These are phyloP conservation scores for Aplocera efformata DNA, from an alignment of 2,888 invertebrate species.

Conservation along the genomic window DNA sequence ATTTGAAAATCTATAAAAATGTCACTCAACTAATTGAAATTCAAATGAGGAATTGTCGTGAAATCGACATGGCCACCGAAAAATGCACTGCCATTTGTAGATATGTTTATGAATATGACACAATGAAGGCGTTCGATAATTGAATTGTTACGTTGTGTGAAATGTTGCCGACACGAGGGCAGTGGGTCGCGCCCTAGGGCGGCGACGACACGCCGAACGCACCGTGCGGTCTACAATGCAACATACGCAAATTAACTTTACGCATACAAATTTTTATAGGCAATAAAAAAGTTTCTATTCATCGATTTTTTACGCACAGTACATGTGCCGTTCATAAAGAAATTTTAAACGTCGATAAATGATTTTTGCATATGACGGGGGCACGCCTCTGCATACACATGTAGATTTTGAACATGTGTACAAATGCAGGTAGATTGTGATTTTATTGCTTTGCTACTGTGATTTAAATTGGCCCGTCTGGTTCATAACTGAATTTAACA, in stretches of 20 bases:
- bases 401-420: constrained; percentile 67
- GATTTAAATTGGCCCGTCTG: constrained; percentile 60
- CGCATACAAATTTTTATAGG: constrained; percentile 69
- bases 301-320: constrained; percentile 62
- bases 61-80: constrained; percentile 63
- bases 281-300: constrained; percentile 70
- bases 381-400: constrained; percentile 42
- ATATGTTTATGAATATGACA: constrained; percentile 57
- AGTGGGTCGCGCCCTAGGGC: constrained; percentile 70
- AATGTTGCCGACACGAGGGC: constrained; percentile 60
- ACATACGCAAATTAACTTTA: constrained; percentile 75
- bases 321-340: constrained; percentile 65
- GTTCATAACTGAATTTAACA: constrained; percentile 59
- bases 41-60: constrained; percentile 55
- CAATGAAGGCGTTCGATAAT: constrained; percentile 57
- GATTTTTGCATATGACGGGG: constrained; percentile 75
- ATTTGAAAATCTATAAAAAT: constrained; percentile 36
- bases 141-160: constrained; percentile 63
- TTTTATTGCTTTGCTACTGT: constrained; percentile 51
- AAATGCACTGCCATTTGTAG: constrained; percentile 56
- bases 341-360: constrained; percentile 73
- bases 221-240: constrained; percentile 65
- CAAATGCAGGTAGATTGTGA: constrained; percentile 55
- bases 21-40: constrained; percentile 54
- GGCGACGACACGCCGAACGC: constrained; percentile 42